Evolutionary conservation across 2,797 vertebrate genomes (phyloP).

Genomic region (Atherinosoma microstoma): DNA sequence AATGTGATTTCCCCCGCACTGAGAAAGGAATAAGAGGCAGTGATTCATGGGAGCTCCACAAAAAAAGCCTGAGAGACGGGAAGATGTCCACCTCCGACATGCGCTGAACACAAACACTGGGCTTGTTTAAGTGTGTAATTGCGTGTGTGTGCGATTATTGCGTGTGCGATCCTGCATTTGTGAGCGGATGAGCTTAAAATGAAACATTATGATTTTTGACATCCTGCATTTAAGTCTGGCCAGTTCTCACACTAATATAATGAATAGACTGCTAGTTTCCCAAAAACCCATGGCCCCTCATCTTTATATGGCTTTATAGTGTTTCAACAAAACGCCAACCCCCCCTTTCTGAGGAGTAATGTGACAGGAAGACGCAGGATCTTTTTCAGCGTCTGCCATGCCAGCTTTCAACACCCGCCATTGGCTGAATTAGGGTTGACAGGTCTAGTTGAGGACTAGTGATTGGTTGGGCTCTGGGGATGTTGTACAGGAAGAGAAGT

Average conservation of each 20-base stretch:
- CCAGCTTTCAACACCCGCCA: slow-evolving; percentile 82
- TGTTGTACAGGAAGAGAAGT: slow-evolving; percentile 61
- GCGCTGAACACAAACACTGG: slow-evolving; percentile 63
- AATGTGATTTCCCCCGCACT: slow-evolving; percentile 82
- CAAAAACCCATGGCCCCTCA: slow-evolving; percentile 46
- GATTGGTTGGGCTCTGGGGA: slow-evolving; percentile 75
- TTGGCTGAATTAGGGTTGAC: slow-evolving; percentile 82
- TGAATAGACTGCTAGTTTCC: slow-evolving; percentile 61
- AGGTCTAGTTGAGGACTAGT: slow-evolving; percentile 77
- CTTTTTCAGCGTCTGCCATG: slow-evolving; percentile 67
- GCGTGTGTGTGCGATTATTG: slow-evolving; percentile 52
- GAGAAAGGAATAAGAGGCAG: slow-evolving; percentile 78
- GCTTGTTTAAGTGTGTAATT: slow-evolving; percentile 74
- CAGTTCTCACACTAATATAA: slow-evolving; percentile 63
- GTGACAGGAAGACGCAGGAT: slow-evolving; percentile 65
- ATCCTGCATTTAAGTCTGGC: slow-evolving; percentile 60
- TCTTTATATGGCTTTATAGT: slow-evolving; percentile 56
- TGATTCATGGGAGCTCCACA: slow-evolving; percentile 77
- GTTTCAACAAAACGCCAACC: slow-evolving; percentile 21
- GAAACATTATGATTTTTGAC: slow-evolving; percentile 71
- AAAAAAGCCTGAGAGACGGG: slow-evolving; percentile 69
- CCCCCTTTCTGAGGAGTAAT: slow-evolving; percentile 41
- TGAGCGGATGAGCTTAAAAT: slow-evolving; percentile 69
- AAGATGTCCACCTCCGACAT: slow-evolving; percentile 82
- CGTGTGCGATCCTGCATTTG: slow-evolving; percentile 17